Percentiles rank a stretch among this genome's conserved stretches.
Conservation (phyloP, 2,797 vertebrate species). For the Squalus acanthias region DNA sequence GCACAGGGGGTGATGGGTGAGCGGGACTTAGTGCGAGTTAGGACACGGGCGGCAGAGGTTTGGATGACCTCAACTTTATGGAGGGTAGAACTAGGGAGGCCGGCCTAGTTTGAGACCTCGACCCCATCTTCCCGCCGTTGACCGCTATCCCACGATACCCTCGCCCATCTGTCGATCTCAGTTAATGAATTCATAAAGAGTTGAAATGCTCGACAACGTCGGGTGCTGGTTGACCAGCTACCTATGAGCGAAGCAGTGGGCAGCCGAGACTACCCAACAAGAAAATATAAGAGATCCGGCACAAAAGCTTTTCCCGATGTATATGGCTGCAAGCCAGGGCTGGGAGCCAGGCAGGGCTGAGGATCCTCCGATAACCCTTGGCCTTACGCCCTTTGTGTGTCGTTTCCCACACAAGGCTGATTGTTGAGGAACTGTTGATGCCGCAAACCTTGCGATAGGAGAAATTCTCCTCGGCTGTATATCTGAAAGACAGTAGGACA, state of each 20-base stretch:
- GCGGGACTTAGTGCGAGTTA: too few species aligned
- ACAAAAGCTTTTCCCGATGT: slow-evolving; percentile 75
- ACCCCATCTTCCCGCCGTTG: too few species aligned
- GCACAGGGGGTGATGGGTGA: too few species aligned
- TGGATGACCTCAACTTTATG: too few species aligned
- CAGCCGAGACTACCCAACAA: slow-evolving; percentile 87
- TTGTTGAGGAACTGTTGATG: neutral
- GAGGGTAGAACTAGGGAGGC: too few species aligned
- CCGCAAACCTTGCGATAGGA: neutral
- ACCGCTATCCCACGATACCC: neutral
- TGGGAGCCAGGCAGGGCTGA: slow-evolving; percentile 75
- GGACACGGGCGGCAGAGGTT: too few species aligned
- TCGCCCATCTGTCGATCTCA: neutral
- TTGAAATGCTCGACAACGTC: neutral
- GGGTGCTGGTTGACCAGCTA: neutral
- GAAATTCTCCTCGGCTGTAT: neutral
- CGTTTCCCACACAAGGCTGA: slow-evolving; percentile 65
- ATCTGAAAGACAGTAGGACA: neutral
- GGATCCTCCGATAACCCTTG: slow-evolving; percentile 73
- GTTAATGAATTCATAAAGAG: neutral
- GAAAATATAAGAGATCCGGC: slow-evolving; percentile 77
- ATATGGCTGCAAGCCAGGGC: slow-evolving; percentile 87
- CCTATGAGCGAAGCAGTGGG: slow-evolving; percentile 75
- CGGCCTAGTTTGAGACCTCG: too few species aligned
- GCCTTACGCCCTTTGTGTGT: slow-evolving; percentile 72